These are phyloP conservation scores for Graphium colonna DNA, from an alignment of 2,888 invertebrate genomes.

Conservation along the genomic window DNA sequence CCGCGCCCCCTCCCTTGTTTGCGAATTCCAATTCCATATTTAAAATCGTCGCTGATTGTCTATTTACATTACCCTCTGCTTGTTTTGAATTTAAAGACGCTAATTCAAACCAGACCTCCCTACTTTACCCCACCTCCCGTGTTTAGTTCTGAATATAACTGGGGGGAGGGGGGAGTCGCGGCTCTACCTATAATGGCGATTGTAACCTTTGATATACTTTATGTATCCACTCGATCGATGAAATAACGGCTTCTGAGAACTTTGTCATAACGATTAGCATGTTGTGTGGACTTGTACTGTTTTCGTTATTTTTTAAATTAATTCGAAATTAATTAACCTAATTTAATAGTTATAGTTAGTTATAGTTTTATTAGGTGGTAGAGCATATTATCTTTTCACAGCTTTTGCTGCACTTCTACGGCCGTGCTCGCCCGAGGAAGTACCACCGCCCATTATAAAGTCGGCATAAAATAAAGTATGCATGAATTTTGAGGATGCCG, in stretches of 20 bases:
- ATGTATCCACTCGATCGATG: conserved; percentile 47
- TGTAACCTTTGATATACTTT: conserved; percentile 60
- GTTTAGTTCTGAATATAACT: conserved; percentile 26
- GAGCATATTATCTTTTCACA: too few relatives aligned
- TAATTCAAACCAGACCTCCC: conserved; percentile 48
- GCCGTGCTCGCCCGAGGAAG: too few relatives aligned
- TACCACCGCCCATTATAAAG: too few relatives aligned
- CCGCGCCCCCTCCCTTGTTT: conserved; percentile 35
- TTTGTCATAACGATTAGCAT: not conserved
- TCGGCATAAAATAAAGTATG: too few relatives aligned
- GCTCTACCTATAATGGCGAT: conserved; percentile 50
- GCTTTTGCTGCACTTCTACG: too few relatives aligned
- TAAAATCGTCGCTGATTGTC: conserved; percentile 74
- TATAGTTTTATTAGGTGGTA: too few relatives aligned
- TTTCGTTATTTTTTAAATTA: too few relatives aligned
- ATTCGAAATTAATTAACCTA: too few relatives aligned
- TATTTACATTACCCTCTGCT: conserved; percentile 72
- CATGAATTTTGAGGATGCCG: too few relatives aligned
- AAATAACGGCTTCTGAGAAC: too few relatives aligned
- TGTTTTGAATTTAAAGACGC: conserved; percentile 65
- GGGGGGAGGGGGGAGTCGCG: conserved; percentile 22
- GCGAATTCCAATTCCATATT: conserved; percentile 64
- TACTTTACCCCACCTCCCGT: conserved; percentile 32
- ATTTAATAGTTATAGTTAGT: too few relatives aligned
- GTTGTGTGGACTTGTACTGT: too few relatives aligned